phyloP scores from a whole-genome alignment of 2,113 vertebrate genomes.

The Lipophrys pholis region DNA sequence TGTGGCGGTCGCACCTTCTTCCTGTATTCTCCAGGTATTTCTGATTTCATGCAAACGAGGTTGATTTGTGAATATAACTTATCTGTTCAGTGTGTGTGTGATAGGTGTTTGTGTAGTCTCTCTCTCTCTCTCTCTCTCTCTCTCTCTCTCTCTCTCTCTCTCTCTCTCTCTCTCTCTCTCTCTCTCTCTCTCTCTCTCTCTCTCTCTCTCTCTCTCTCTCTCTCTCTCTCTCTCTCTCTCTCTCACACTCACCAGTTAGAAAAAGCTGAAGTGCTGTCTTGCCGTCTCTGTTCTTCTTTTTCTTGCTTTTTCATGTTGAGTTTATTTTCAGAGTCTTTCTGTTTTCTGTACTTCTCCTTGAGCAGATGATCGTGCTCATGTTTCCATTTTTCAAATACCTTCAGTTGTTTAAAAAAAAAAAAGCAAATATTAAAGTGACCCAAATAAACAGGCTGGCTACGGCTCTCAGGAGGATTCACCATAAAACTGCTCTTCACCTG shows the following conservation, averaged over 20 bases:
- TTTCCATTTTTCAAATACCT: slow-evolving; percentile 97
- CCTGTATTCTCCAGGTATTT: too few species aligned
- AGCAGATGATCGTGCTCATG: slow-evolving; percentile 83
- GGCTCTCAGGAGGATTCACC: neutral
- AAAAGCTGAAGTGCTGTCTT: slow-evolving; percentile 83
- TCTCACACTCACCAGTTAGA: slow-evolving; percentile 91
- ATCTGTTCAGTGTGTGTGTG: too few species aligned
- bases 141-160: too few species aligned
- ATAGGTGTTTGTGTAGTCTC: too few species aligned
- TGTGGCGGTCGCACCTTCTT: too few species aligned
- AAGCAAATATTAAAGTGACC: neutral
- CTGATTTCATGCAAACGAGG: too few species aligned
- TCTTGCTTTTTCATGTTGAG: slow-evolving; percentile 84
- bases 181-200: too few species aligned
- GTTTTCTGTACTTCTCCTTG: slow-evolving; percentile 84
- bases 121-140: too few species aligned
- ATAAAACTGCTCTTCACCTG: slow-evolving; percentile 72
- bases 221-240: too few species aligned
- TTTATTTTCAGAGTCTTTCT: slow-evolving; percentile 84
- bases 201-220: too few species aligned
- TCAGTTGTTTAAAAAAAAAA: slow-evolving; percentile 1
- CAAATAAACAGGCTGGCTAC: neutral
- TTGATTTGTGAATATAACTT: too few species aligned
- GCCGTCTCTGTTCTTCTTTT: slow-evolving; percentile 84
- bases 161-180: too few species aligned